These are phyloP conservation scores for Spodoptera frugiperda DNA, from an alignment of 1,140 invertebrate genomes.

Conservation along the genomic window DNA sequence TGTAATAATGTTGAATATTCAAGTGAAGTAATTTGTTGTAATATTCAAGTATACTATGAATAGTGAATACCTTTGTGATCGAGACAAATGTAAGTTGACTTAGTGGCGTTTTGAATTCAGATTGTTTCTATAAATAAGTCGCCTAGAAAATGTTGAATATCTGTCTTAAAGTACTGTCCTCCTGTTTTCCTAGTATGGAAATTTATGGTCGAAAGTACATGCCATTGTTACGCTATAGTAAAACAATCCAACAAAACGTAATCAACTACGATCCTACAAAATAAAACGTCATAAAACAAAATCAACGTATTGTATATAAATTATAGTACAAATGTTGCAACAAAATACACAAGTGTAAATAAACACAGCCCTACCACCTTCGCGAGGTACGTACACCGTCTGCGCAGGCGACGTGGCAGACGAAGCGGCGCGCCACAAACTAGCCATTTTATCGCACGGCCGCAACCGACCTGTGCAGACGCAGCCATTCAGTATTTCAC, in stretches of 20 bases:
- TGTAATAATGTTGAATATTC: conserved; percentile 9
- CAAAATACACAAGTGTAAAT: background rate
- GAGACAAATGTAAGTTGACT: background rate
- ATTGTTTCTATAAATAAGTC: too few relatives aligned
- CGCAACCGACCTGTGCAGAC: background rate
- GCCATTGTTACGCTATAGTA: too few relatives aligned
- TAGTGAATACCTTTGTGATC: background rate
- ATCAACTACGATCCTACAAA: too few relatives aligned
- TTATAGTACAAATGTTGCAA: background rate
- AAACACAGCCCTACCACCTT: background rate
- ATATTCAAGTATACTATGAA: conserved; percentile 2
- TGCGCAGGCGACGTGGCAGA: background rate
- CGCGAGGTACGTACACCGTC: background rate
- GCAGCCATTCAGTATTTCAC: conserved; percentile 17
- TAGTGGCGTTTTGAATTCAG: too few relatives aligned
- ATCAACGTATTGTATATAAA: background rate
- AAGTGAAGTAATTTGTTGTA: conserved; percentile 10
- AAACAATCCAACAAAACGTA: too few relatives aligned
- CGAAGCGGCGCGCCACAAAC: conserved; percentile 34
- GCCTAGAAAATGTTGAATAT: too few relatives aligned
- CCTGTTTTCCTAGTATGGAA: too few relatives aligned
- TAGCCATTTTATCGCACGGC: conserved; percentile 14
- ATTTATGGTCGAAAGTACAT: too few relatives aligned
- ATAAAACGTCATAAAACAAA: too few relatives aligned
- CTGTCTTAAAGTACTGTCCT: too few relatives aligned